These are phyloP conservation scores for Eira barbara DNA, from an alignment of 2,113 vertebrate species.

Conservation along the genomic window DNA sequence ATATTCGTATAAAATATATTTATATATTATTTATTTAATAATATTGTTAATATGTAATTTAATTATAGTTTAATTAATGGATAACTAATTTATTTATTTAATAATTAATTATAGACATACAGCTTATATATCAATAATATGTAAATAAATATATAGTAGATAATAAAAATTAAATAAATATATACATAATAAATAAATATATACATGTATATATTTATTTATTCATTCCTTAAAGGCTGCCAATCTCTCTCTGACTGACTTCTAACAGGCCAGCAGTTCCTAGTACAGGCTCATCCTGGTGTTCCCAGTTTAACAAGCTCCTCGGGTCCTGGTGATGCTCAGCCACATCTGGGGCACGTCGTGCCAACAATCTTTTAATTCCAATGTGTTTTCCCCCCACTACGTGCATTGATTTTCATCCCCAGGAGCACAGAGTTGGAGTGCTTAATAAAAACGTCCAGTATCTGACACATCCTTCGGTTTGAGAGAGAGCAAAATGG, in stretches of 20 bases:
- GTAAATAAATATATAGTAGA: neutral
- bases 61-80: no score
- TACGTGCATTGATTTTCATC: neutral
- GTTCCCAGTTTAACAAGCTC: neutral
- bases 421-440: neutral
- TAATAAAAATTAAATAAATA: neutral
- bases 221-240: neutral
- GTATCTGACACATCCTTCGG: neutral
- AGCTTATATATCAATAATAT: no score
- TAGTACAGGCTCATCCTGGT: neutral
- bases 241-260: neutral
- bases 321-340: rapidly evolving
- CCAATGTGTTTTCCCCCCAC: neutral
- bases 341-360: neutral
- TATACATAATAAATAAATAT: neutral
- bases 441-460: neutral
- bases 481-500: neutral
- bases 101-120: no score
- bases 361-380: neutral
- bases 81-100: no score
- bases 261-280: neutral
- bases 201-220: neutral
- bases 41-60: no score
- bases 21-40: no score
- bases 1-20: no score